Base-by-base conservation (phyloP, 2,888 invertebrate species). In the Ypsolopha scabrella region DNA sequence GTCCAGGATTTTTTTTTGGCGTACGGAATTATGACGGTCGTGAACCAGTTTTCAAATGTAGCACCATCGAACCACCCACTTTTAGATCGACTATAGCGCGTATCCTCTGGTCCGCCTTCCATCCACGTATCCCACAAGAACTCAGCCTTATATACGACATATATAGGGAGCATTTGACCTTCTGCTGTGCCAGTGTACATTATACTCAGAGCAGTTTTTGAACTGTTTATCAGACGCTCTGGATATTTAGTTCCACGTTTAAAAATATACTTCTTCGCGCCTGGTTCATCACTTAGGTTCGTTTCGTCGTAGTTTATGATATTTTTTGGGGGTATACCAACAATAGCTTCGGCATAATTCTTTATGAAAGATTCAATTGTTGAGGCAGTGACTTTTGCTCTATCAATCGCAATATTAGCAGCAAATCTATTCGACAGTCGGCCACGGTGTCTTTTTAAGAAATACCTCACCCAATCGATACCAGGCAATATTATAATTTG, bases 71-170 rank as follows among this genome's bases (percentile, higher is more conserved):
- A 56, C 56, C 57, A 57, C 6, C 59, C 55, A 52, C 54, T 55
- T 7, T 37, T 9, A 11, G 55, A 56, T 4, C 57, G 37, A 45
- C 55, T 57, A 41, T 53, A 59, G 9, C 54, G 51, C 10, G 50
- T 44, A 6, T 54, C 57, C 49, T 48, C 41, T 10, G 52, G 46
- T 13, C 57, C 57, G 13, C 51, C 53, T 34, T 50, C 48, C 34
- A 51, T 14, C 56, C 57, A 56, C 36, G 38, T 48, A 52, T 54
- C 52, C 51, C 53, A 55, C 34, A 57, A 35, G 52, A 54, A 41
- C 10, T 55, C 52, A 9, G 55, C 41, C 54, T 58, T 60, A 47
- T 58, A 58, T 24, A 58, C 57, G 8, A 58, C 47, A 49, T 58
- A 60, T 7, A 51, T 50, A 7, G 56, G 54, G 36, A 54, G 37